Base-by-base conservation (phyloP, 2,888 invertebrate genomes). In the Leptopilina drosophilae region DNA sequence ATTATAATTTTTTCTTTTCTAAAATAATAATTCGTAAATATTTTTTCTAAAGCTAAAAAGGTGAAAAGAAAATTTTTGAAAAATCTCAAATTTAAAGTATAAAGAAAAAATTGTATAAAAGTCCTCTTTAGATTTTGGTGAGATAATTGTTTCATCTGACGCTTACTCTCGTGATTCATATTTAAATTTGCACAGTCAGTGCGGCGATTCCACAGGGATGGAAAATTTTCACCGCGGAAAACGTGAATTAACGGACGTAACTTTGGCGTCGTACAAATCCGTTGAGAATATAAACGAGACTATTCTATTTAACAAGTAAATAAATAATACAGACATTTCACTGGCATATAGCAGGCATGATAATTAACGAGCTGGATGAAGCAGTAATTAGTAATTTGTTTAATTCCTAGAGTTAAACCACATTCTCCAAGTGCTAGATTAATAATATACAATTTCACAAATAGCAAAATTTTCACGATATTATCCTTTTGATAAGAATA, bases 381-480 rank as follows among this genome's bases (percentile, higher is more conserved):
- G 84, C 87, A 85, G 82, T 85, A 85, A 86, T 86, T 86, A 86
- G 83, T 85, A 83, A 85, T 86, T 84, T 82, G 81, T 83, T 77
- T 87, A 84, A 87, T 83, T 83, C 82, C 78, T 80, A 80, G 77
- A 65, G 80, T 73, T 76, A 78, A 80, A 76, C 75, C 77, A 76
- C 79, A 75, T 49, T 12, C 42, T 78, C 12, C 40, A 15, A 56
- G 77, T 67, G 53, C 14, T 64, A 40, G 26, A 46, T 64, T 49
- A 46, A 73, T 62, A 73, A 78, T 65, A 7, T 49, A 56, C 20
- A 81, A 77, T 78, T 79, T 59, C 69, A 59, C 15, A 49, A 69
- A 77, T 67, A 77, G n/a, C 33, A 42, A 66, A 3, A 42, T 42
- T 15, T n/a, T 66, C 33, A 33, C 33, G 33, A 33, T 4, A 4